Evolutionary conservation across 2,888 invertebrate species (phyloP).

Genomic region (Pachymerium ferrugineum): DNA sequence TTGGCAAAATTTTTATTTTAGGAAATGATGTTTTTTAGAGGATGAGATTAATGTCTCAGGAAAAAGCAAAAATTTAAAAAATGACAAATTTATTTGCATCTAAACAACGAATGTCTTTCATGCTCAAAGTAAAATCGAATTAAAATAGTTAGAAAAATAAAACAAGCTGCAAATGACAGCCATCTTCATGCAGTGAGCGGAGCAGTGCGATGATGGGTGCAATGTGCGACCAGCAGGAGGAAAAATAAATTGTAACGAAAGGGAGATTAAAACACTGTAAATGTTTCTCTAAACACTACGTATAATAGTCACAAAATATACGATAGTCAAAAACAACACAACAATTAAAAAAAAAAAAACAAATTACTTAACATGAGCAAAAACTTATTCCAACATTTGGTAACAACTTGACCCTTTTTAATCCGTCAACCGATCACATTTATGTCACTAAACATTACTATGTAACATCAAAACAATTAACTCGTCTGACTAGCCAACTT

Average conservation of each 20-base stretch:
- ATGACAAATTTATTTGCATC: not conserved
- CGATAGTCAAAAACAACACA: not conserved
- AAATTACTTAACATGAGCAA: not conserved
- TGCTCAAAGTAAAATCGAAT: not conserved
- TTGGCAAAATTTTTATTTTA: too few species aligned
- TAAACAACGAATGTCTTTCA: not conserved
- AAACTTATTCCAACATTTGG: not conserved
- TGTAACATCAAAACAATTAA: not conserved
- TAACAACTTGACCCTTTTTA: not conserved
- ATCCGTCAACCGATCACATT: too few species aligned
- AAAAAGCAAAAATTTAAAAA: too few species aligned
- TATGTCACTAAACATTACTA: not conserved
- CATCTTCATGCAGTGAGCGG: constrained; percentile 32
- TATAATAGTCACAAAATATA: not conserved
- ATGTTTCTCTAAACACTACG: not conserved
- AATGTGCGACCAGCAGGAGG: not conserved
- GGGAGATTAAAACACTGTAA: not conserved
- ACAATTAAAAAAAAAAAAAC: not conserved
- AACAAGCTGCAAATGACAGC: constrained; percentile 1
- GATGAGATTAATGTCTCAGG: too few species aligned
- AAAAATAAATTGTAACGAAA: not conserved
- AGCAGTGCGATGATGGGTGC: constrained; percentile 15
- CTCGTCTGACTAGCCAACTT: not conserved
- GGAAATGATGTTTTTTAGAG: too few species aligned
- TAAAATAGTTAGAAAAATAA: not conserved